Evolutionary conservation across 2,888 invertebrate species (phyloP).

Genomic region (Caenorhabditis parvicauda): DNA sequence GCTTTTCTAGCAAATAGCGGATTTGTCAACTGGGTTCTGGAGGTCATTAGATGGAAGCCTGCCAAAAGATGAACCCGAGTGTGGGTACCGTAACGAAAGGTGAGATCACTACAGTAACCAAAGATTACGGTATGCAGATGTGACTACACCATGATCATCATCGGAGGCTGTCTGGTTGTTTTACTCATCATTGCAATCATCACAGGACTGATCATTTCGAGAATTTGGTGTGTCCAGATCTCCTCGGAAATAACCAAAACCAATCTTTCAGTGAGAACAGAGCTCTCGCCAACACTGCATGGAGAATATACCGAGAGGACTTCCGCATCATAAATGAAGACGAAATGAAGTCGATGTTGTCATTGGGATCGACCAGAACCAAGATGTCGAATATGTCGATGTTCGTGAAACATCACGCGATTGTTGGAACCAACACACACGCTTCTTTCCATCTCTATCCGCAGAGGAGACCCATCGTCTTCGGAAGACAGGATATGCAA

Average conservation of each 20-base stretch:
- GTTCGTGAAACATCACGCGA: conserved; percentile 59
- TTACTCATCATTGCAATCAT: conserved; percentile 24
- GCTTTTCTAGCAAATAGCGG: conserved; percentile 30
- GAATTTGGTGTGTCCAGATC: conserved; percentile 39
- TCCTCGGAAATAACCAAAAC: background rate
- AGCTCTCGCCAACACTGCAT: conserved; percentile 51
- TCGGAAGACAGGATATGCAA: conserved; percentile 43
- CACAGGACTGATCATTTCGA: conserved; percentile 37
- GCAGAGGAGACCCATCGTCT: conserved; percentile 51
- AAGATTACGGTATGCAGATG: too few species aligned
- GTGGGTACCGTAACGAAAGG: conserved; percentile 53
- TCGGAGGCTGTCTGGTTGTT: conserved; percentile 21
- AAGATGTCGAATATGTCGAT: conserved; percentile 58
- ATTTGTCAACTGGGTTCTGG: conserved; percentile 59
- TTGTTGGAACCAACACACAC: conserved; percentile 58
- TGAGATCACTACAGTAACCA: background rate
- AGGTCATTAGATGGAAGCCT: conserved; percentile 50
- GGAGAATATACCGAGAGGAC: conserved; percentile 58
- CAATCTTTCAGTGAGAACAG: conserved; percentile 46
- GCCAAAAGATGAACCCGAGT: conserved; percentile 52
- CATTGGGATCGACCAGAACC: conserved; percentile 55
- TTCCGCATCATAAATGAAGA: conserved; percentile 56
- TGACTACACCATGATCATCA: conserved; percentile 43
- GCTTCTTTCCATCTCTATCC: conserved; percentile 57
- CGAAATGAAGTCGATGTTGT: conserved; percentile 61